These are phyloP conservation scores for Chromis chromis DNA, from an alignment of 2,797 vertebrate genomes.

Conservation along the genomic window DNA sequence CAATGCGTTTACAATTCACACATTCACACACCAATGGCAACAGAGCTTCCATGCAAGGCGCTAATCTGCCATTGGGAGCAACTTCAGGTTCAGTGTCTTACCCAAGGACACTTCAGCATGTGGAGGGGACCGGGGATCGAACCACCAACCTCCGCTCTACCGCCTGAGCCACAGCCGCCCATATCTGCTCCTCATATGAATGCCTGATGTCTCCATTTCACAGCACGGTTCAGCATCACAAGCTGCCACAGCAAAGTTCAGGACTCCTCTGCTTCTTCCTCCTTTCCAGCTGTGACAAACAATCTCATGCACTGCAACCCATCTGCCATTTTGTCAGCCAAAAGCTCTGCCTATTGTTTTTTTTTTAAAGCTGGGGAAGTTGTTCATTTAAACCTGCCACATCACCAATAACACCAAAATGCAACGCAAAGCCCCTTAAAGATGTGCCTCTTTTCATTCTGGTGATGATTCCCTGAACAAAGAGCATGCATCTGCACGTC, in stretches of 20 bases:
- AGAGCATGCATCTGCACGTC: constrained; percentile 27
- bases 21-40: too few relatives aligned
- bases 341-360: constrained; percentile 33
- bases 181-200: constrained; percentile 15
- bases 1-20: too few relatives aligned
- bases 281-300: constrained; percentile 37
- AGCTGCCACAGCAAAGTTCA: constrained; percentile 54
- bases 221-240: not conserved
- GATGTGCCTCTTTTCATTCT: not conserved
- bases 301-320: constrained; percentile 48
- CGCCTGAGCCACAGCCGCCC: too few relatives aligned
- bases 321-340: constrained; percentile 82
- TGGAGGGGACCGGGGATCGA: too few relatives aligned
- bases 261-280: constrained; percentile 26
- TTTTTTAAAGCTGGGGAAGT: not conserved
- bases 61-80: too few relatives aligned
- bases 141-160: too few relatives aligned
- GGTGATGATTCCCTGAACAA: not conserved
- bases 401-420: not conserved
- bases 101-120: too few relatives aligned
- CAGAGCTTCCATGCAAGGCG: too few relatives aligned
- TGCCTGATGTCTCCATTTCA: constrained; percentile 13
- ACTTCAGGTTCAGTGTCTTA: too few relatives aligned
- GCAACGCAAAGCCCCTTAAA: not conserved
- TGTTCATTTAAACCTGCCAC: not conserved